Evolutionary conservation across 2,797 vertebrate species (phyloP), one percentile per base, ranked within the genome.

Genomic region (Myotis daubentonii): DNA sequence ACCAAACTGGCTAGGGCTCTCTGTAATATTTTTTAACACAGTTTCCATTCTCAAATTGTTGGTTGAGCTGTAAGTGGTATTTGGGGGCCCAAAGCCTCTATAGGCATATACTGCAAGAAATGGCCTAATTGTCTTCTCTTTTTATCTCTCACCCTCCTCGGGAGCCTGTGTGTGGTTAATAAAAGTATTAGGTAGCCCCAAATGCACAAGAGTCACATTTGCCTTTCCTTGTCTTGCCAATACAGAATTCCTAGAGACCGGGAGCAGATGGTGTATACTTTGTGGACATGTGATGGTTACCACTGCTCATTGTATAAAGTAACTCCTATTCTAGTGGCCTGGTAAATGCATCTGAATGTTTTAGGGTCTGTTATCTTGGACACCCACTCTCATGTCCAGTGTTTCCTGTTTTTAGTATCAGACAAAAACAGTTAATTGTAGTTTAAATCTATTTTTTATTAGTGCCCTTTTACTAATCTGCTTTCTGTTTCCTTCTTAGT

Each of bases 401-500:
- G 44, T 83, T 88, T 92, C 80, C 41, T 49, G 28, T 74, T 78
- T 96, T 92, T 80, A 78, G 25, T 36, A 65, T 85, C 74, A 76
- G 38, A 83, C 20, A 89, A 87, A 93, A 91, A 30, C 13, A 82
- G 3, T 62, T 92, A 60, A 74, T 87, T 81, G 10, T 49, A 79
- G 5, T 78, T 36, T 60, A 74, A 91, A 65, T 93, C 49, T 70
- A 22, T 19, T 84, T 90, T 94, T 94, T 8, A 87, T 91, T 82
- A 66, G 41, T 78, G 25, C 19, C 79, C 66, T 94, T 91, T 95
- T 83, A 80, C 76, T 91, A 25, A 87, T 80, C 23, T 79, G 17
- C 78, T 90, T 84, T 86, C 60, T 95, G 8, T 93, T 87, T 95
- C 68, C 60, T 81, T 84, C 55, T 93, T 76, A 66, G n/a, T 92